phyloP scores from a whole-genome alignment of 2,113 vertebrate species.

The Synchiropus splendidus region DNA sequence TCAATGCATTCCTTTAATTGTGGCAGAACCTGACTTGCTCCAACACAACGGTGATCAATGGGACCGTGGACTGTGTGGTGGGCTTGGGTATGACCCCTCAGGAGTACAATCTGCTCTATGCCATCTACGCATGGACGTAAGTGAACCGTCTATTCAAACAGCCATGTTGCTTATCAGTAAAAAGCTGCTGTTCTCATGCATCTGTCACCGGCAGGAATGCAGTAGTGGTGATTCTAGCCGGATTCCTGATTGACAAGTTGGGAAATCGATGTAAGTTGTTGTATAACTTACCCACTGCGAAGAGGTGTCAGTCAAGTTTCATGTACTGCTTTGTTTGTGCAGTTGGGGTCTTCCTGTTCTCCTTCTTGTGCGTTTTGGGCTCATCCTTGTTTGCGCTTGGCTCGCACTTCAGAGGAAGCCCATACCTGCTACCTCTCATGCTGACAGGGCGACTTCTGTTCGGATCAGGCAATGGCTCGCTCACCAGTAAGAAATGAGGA shows the following conservation, averaged over 20 bases:
- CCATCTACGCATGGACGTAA: constrained; percentile 72
- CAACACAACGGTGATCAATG: constrained; percentile 56
- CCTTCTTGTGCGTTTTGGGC: constrained; percentile 71
- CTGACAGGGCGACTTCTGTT: constrained; percentile 73
- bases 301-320: neutral
- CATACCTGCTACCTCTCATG: constrained; percentile 74
- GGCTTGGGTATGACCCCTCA: constrained; percentile 75
- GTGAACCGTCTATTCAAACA: constrained; percentile 9
- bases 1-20: too few relatives aligned
- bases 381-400: constrained; percentile 73
- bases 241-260: constrained; percentile 76
- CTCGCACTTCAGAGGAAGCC: constrained; percentile 72
- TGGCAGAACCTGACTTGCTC: constrained; percentile 71
- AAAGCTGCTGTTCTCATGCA: neutral
- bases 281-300: neutral
- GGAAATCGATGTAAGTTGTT: constrained; percentile 70
- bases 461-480: constrained; percentile 73
- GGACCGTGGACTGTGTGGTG: constrained; percentile 57
- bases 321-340: constrained; percentile 12
- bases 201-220: constrained; percentile 61
- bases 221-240: constrained; percentile 69
- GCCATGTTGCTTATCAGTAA: neutral
- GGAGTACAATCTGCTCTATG: constrained; percentile 75
- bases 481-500: constrained; percentile 63
- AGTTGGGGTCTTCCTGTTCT: constrained; percentile 75